Conservation (phyloP, 2,888 invertebrate genomes). For the Dexiosoma caninum region DNA sequence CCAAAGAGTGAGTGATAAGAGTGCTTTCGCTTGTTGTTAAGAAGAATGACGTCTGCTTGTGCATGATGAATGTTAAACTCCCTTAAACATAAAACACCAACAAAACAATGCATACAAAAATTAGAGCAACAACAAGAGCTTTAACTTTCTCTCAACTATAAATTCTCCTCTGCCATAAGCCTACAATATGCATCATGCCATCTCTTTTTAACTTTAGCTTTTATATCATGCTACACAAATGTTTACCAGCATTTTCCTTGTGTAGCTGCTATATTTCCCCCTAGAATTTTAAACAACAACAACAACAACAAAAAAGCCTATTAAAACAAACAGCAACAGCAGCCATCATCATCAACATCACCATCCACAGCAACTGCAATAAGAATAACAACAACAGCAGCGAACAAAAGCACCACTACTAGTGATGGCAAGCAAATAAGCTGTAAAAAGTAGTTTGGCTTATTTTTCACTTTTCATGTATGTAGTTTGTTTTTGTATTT, state of each 20-base stretch:
- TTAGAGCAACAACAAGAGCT: conserved; percentile 25
- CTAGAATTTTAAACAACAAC: conserved; percentile 15
- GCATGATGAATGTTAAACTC: conserved; percentile 57
- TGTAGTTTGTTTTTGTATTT: conserved; percentile 59
- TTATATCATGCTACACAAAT: conserved; percentile 5
- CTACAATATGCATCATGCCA: neutral
- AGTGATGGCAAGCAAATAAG: conserved; percentile 52
- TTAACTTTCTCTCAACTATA: conserved; percentile 52
- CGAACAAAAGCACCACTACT: neutral
- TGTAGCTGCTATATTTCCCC: conserved; percentile 39
- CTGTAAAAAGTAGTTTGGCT: conserved; percentile 21
- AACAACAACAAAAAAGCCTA: neutral
- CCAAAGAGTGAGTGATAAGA: conserved; percentile 48
- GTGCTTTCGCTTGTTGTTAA: neutral
- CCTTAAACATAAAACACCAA: conserved; percentile 49
- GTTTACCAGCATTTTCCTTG: conserved; percentile 24
- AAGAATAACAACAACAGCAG: conserved; percentile 19
- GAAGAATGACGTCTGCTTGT: conserved; percentile 22
- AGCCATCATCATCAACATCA: conserved; percentile 50
- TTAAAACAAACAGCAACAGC: neutral
- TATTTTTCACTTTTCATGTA: conserved; percentile 24
- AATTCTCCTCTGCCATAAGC: conserved; percentile 15
- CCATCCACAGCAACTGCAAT: neutral
- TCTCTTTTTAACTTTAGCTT: conserved; percentile 42
- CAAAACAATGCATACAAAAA: neutral